Percentiles rank a stretch among this genome's conserved stretches.
phyloP scores from a whole-genome alignment of 2,113 vertebrate species.

The Percopsis transmontana region DNA sequence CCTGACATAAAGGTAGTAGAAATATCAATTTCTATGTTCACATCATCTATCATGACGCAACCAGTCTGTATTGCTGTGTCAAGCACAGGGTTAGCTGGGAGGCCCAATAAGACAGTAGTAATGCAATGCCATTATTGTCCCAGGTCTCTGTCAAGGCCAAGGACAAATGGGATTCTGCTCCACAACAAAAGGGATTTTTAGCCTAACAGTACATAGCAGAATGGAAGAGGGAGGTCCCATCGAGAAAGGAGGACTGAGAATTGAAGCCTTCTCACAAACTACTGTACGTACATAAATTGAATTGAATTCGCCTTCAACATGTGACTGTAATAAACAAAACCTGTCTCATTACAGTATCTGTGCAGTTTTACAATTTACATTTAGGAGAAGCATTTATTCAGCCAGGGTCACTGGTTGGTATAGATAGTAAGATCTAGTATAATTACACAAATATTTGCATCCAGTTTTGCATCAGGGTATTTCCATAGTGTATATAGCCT shows the following conservation, averaged over 20 bases:
- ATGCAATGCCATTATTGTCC: constrained; percentile 77
- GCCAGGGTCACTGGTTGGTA: too few relatives aligned
- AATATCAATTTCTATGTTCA: constrained; percentile 42
- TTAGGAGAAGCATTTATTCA: too few relatives aligned
- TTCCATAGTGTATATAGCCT: too few relatives aligned
- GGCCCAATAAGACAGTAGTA: constrained; percentile 45
- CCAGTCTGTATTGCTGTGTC: constrained; percentile 70
- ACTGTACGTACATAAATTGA: constrained; percentile 7
- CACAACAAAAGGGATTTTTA: constrained; percentile 67
- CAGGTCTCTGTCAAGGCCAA: constrained; percentile 67
- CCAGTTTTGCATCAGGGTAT: too few relatives aligned
- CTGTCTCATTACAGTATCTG: too few relatives aligned
- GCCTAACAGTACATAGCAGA: constrained; percentile 58
- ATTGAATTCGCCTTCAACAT: constrained; percentile 33
- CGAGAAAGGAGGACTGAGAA: constrained; percentile 26
- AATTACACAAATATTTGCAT: too few relatives aligned
- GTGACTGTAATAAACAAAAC: not conserved
- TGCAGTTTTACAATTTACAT: too few relatives aligned
- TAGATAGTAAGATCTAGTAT: too few relatives aligned
- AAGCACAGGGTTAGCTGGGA: constrained; percentile 65
- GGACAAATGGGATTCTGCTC: constrained; percentile 72
- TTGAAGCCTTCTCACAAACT: constrained; percentile 27
- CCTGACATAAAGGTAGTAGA: constrained; percentile 27
- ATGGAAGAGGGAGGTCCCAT: constrained; percentile 35
- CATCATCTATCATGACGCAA: constrained; percentile 60